Base-by-base conservation (phyloP, 1,140 invertebrate genomes). In the Hycleus phaleratus region DNA sequence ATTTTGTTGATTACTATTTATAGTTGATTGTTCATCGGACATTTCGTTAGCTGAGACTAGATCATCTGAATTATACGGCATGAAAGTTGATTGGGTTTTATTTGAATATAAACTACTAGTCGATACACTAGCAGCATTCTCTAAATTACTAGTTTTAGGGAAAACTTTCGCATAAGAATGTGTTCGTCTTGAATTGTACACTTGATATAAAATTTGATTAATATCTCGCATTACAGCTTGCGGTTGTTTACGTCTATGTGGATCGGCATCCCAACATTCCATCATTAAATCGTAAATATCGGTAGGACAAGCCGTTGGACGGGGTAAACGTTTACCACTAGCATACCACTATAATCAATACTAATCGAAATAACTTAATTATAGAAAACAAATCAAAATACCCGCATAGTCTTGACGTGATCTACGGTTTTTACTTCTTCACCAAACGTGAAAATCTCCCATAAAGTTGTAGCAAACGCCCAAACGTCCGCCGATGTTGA, bases 361-460 rank as follows among this genome's bases (percentile, higher is more conserved):
- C 62, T 11, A 64, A 43, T 58, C 18, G 1, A 8, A 24, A 44
- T 38, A 47, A 39, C 40, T 39, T 9, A 11, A 4, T 38, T 4
- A 39, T 40, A 10, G 8, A 4, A 39, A 56, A 32, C 51, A 62
- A 18, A 18, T 18, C 18, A 1, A 18, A 18, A 18, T 63, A 72
- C 72, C 56, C 61, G 63, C 64, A 70, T 72, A 5, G 61, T 56
- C 55, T 71, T 63, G 3, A 63, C 24, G 26, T 70, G 61, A 58
- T 68, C 62, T 11, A 38, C 62, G 10, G 49, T 7, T 64, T 32
- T 69, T 2, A 79, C 76, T 0, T 77, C 69, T 56, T 78, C 73
- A 32, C 90, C 91, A 67, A 81, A 85, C 0, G 87, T 86, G 77
- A 94, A 95, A 59, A 95, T 88, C 75, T 95, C 87, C 88, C 91